These are phyloP conservation scores for Dromococcyx pavoninus DNA, from an alignment of 2,797 vertebrate genomes.

Conservation along the genomic window DNA sequence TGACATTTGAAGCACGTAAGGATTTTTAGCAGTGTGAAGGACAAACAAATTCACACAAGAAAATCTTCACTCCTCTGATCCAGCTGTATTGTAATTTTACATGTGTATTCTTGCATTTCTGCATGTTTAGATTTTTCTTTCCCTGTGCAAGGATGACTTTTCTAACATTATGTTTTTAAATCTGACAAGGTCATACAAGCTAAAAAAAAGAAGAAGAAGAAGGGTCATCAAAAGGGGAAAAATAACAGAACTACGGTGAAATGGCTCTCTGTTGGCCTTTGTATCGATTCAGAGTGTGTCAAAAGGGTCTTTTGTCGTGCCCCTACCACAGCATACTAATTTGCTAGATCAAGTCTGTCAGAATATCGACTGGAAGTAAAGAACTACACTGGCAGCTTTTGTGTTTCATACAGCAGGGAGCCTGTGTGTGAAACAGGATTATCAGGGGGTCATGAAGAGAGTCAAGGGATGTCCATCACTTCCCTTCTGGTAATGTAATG, in stretches of 20 bases:
- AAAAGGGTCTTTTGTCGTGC: constrained; percentile 97
- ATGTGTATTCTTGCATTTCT: constrained; percentile 44
- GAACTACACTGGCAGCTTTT: constrained; percentile 92
- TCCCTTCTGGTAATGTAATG: constrained; percentile 88
- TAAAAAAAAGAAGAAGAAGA: constrained; percentile 65
- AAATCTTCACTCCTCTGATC: background rate
- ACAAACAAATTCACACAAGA: constrained; percentile 20
- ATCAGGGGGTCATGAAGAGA: constrained; percentile 96
- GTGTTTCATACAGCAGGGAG: constrained; percentile 92
- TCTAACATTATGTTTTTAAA: constrained; percentile 81
- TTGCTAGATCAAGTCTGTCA: constrained; percentile 98
- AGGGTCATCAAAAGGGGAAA: constrained; percentile 84
- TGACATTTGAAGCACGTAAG: background rate
- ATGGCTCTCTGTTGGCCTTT: constrained; percentile 89
- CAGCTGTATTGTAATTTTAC: constrained; percentile 55
- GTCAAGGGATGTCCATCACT: constrained; percentile 96
- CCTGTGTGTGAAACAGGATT: constrained; percentile 99
- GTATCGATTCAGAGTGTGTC: constrained; percentile 94
- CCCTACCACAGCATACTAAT: constrained; percentile 98
- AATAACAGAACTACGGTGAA: constrained; percentile 81
- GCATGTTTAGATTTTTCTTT: constrained; percentile 14
- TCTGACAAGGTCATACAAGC: constrained; percentile 77
- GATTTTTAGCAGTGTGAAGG: constrained; percentile 30
- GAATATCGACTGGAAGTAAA: constrained; percentile 94
- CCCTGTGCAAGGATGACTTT: constrained; percentile 69